These are phyloP conservation scores for Arenicola marina DNA, from an alignment of 2,888 invertebrate genomes.

Conservation along the genomic window DNA sequence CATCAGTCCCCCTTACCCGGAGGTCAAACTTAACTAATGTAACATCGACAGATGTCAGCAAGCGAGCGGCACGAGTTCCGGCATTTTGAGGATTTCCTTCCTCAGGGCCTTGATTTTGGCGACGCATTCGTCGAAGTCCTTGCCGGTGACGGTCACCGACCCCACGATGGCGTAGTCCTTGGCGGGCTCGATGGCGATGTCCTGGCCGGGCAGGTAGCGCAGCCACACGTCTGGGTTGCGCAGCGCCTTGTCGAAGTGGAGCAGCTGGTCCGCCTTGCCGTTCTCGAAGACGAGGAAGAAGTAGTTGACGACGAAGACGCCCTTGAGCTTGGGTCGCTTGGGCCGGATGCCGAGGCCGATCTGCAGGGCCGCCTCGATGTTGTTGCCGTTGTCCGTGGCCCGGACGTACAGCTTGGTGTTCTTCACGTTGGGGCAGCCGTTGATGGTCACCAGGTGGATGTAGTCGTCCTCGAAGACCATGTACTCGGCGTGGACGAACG, in stretches of 20 bases:
- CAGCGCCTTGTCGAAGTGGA: constrained; percentile 14
- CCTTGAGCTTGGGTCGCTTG: constrained; percentile 7
- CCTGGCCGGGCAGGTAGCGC: constrained; percentile 16
- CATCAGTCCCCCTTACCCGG: too few relatives aligned
- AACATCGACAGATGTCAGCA: too few relatives aligned
- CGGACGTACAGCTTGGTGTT: constrained; percentile 14
- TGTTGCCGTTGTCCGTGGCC: constrained; percentile 16
- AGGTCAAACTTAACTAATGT: too few relatives aligned
- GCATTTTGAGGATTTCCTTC: constrained; percentile 14
- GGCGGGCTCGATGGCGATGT: constrained; percentile 18
- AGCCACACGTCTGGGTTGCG: constrained; percentile 13
- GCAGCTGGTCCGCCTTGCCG: constrained; percentile 11
- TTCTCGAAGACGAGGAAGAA: constrained; percentile 11
- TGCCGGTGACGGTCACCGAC: constrained; percentile 8
- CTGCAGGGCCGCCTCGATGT: constrained; percentile 16
- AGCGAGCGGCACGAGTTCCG: constrained; percentile 15
- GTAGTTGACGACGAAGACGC: constrained; percentile 13
- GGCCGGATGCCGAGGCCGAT: constrained; percentile 10
- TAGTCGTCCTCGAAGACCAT: constrained; percentile 17
- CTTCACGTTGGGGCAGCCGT: constrained; percentile 12
- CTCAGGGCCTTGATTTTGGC: constrained; percentile 13
- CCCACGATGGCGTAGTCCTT: constrained; percentile 16
- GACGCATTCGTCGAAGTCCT: constrained; percentile 10
- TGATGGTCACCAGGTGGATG: constrained; percentile 15
- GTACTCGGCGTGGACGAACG: constrained; percentile 19